Evolutionary conservation across 2,113 vertebrate species (phyloP).

Genomic region (Cervus canadensis): DNA sequence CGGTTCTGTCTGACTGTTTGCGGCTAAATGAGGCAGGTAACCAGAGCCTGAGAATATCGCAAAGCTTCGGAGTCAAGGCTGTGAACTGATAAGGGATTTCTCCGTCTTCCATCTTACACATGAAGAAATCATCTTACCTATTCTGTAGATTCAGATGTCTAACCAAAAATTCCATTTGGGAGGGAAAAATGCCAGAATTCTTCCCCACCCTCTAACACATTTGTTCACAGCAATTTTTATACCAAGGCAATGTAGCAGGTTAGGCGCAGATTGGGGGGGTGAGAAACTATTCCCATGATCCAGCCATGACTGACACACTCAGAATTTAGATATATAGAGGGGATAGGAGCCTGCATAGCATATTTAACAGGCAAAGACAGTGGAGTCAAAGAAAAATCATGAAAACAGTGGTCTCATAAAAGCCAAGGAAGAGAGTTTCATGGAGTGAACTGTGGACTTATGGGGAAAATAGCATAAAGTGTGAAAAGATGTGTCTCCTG

Average conservation of each 20-base stretch:
- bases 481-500: background rate
- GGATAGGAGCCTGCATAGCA: background rate
- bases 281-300: background rate
- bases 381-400: background rate
- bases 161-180: background rate
- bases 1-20: background rate
- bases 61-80: background rate
- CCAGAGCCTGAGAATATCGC: background rate
- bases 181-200: background rate
- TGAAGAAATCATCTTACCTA: background rate
- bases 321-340: background rate
- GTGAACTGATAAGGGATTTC: background rate
- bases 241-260: background rate
- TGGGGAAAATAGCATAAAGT: background rate
- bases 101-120: background rate
- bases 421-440: background rate
- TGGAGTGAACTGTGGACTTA: background rate
- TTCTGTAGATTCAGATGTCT: conserved; percentile 1
- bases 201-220: background rate
- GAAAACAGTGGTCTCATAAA: background rate
- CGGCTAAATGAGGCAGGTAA: background rate
- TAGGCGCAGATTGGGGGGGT: background rate
- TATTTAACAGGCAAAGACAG: background rate
- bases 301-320: background rate
- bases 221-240: background rate